Evolutionary conservation across 92 coral and sea anemone genomes (phyloP).

Genomic region (Palythoa grandis): DNA sequence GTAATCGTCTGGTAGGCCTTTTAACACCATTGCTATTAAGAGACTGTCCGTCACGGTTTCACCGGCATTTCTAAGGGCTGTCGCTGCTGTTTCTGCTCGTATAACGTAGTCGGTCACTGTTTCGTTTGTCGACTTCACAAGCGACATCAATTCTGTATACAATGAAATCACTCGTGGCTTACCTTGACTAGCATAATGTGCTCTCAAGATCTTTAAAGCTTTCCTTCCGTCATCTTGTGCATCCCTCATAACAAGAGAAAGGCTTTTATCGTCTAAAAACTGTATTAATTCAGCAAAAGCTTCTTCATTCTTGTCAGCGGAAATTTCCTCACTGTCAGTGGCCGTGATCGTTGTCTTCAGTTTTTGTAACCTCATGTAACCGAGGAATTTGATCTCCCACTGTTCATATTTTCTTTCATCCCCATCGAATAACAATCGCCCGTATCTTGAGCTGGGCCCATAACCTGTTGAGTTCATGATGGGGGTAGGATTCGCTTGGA

Average conservation of each 20-base stretch:
- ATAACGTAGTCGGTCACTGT: conserved; percentile 48
- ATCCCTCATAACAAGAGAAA: conserved; percentile 49
- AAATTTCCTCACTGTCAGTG: no score
- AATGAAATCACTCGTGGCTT: conserved; percentile 51
- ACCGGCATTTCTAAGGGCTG: conserved; percentile 49
- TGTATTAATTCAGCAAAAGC: conserved; percentile 52
- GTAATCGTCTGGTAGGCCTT: conserved; percentile 47
- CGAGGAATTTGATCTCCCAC: no score
- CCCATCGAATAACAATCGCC: no score
- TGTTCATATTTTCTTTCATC: no score
- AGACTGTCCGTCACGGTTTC: conserved; percentile 49
- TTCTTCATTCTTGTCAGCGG: conserved; percentile 51
- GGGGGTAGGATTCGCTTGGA: no score
- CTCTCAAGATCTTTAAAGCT: conserved; percentile 31
- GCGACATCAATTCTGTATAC: conserved; percentile 51
- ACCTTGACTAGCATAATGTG: conserved; percentile 23
- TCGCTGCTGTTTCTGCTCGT: conserved; percentile 54
- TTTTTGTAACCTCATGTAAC: no score
- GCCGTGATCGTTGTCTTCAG: no score
- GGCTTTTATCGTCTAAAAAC: conserved; percentile 45
- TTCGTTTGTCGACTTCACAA: conserved; percentile 34
- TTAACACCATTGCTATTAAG: conserved; percentile 59
- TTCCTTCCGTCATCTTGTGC: conserved; percentile 48
- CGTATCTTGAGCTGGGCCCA: no score
- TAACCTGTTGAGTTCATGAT: no score